Base-by-base conservation (phyloP, 1,140 invertebrate genomes). In the Oryctes rhinoceros region DNA sequence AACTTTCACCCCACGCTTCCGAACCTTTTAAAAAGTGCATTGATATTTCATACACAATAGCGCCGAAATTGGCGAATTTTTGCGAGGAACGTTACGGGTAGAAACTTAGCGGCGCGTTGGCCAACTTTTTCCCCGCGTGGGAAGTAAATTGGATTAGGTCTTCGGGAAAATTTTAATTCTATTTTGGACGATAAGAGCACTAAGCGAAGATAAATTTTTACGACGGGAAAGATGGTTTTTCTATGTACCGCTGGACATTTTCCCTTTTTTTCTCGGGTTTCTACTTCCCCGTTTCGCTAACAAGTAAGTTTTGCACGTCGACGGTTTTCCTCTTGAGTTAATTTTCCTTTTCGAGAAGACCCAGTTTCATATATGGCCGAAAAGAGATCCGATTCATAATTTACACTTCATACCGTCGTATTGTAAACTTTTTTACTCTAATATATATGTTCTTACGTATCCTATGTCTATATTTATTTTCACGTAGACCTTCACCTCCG, bases 121-220 rank as follows among this genome's bases (percentile, higher is more conserved):
- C 15, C 53, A 59, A 59, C 53, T 59, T 59, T 59, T 59, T 44
- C 39, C 5, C 39, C 39, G 39, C 5, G n/a, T 18, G 18, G 15
- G 53, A 15, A 15, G 53, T 59, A 59, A 59, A 59, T 59, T 59
- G 53, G 53, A 59, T 59, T 59, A 59, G 53, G 53, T 59, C 15
- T 59, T 59, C 53, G 53, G n/a, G 53, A 59, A 59, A 59, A 59
- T 59, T 59, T 59, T 59, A 59, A 59, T 59, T 59, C 15, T 59
- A 59, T 59, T 59, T 59, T 15, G 53, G 53, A 15, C 53, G 53
- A 59, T 59, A 18, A 59, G 53, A 59, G 53, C n/a, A 18, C 15
- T 59, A 59, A 59, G 53, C 15, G 18, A 59, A 59, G 15, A 59
- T 59, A 59, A 59, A 59, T 59, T 59, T 59, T 59, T 59, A 59